phyloP scores from a whole-genome alignment of 2,113 vertebrate genomes.

The Ochotona princeps region DNA sequence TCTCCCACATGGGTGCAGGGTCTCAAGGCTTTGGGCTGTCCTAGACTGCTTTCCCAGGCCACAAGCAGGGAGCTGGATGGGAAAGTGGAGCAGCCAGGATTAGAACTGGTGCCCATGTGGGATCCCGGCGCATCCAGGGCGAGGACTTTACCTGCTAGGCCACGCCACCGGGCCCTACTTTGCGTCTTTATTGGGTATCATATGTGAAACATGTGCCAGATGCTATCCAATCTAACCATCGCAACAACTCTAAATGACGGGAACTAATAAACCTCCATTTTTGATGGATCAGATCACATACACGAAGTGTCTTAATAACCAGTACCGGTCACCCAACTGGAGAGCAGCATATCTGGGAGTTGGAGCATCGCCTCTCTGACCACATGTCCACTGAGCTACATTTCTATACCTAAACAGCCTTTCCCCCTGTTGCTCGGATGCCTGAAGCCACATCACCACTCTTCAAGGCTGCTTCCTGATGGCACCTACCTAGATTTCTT shows the following conservation, averaged over 20 bases:
- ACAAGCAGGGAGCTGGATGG: too few relatives aligned
- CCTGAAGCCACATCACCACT: not conserved
- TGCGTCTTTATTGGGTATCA: not conserved
- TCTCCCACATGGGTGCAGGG: too few relatives aligned
- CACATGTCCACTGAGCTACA: too few relatives aligned
- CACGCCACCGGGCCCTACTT: too few relatives aligned
- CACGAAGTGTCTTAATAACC: not conserved
- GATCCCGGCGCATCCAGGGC: too few relatives aligned
- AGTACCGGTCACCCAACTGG: not conserved
- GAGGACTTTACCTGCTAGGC: too few relatives aligned
- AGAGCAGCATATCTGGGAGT: not conserved
- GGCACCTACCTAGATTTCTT: not conserved
- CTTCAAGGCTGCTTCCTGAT: fast-evolving
- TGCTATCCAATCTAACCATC: not conserved
- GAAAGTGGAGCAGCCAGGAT: too few relatives aligned
- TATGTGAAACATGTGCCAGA: not conserved
- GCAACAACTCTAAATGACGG: not conserved
- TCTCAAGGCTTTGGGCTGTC: too few relatives aligned
- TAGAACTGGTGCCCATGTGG: too few relatives aligned
- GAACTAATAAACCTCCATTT: not conserved
- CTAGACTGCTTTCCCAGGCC: too few relatives aligned
- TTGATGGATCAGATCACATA: not conserved
- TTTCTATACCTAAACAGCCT: not conserved
- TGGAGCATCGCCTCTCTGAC: not conserved
- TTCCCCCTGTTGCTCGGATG: not conserved